Base-by-base conservation (phyloP, 2,797 vertebrate species). In the Pseudochaenichthys georgianus region DNA sequence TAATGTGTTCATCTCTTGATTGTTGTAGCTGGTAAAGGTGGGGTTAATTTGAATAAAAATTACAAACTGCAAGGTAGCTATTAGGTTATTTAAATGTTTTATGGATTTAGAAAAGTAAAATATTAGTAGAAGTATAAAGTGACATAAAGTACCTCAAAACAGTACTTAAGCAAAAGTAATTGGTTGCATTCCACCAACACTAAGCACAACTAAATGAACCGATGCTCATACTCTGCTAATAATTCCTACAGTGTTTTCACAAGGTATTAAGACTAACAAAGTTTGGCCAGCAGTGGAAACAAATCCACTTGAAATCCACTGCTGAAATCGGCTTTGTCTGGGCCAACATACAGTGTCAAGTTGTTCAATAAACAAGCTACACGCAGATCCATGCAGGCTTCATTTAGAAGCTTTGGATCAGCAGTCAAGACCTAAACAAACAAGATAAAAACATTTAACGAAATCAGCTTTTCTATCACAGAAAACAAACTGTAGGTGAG, bases 341-440 rank as follows among this genome's bases (percentile, higher is more conserved):
- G 43, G 13, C 38, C 58, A 61, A 66, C 70, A 61, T 28, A 57
- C 51, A 19, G 64, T 59, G 1, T 1, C 34, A 23, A 23, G 23
- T 23, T 58, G 52, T 46, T 73, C 42, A 51, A 43, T 67, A 71
- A 70, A 86, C 70, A 43, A 12, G 16, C 60, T 38, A 17, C 13
- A 15, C 17, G 31, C 53, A 46, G 45, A 45, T 81, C 61, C 3
- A 42, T 51, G 75, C 21, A 50, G 47, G 58, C 70, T 86, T 67
- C 59, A 45, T 67, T 69, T 51, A 66, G 38, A 51, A 42, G 73
- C 60, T 63, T 28, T 42, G 64, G 59, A 77, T 83, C 61, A 72
- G 78, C 58, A 47, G 23, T 9, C 51, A 58, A 54, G 69, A 75
- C 69, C 83, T 80, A 80, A 87, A 87, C 78, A 85, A 87, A 90